These are phyloP conservation scores for Natator depressus DNA, from an alignment of 2,113 vertebrate genomes.

Conservation along the genomic window DNA sequence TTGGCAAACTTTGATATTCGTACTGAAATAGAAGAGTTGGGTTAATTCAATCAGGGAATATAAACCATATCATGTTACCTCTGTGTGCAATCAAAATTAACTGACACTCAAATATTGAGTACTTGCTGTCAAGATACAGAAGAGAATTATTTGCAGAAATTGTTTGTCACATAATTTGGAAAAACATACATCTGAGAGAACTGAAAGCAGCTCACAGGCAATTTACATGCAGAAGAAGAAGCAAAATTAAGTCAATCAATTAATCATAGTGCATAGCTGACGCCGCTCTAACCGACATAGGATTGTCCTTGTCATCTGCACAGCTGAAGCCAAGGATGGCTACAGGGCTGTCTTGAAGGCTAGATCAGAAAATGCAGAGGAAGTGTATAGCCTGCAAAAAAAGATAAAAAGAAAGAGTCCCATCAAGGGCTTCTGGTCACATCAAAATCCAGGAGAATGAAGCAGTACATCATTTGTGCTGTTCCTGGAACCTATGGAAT, in stretches of 20 bases:
- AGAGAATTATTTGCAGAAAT: not conserved
- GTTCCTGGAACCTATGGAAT: not conserved
- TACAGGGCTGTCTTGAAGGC: not conserved
- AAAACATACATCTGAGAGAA: not conserved
- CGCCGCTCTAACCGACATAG: not conserved
- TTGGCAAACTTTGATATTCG: not conserved
- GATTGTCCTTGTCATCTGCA: not conserved
- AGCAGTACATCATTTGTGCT: not conserved
- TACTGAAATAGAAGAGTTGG: not conserved
- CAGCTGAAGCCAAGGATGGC: not conserved
- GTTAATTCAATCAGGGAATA: not conserved
- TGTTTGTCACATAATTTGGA: not conserved
- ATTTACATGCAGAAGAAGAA: not conserved
- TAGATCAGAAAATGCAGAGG: not conserved
- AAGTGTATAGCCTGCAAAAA: not conserved
- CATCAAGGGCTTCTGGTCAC: not conserved
- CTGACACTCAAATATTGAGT: accelerated
- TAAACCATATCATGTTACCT: not conserved
- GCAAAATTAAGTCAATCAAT: not conserved
- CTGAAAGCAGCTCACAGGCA: not conserved
- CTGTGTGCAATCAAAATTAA: accelerated
- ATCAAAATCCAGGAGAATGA: not conserved
- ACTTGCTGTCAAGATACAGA: not conserved
- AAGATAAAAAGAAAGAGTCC: not conserved
- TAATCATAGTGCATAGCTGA: not conserved